These are phyloP conservation scores for Sylvia atricapilla DNA, from an alignment of 2,113 vertebrate genomes.

Conservation along the genomic window DNA sequence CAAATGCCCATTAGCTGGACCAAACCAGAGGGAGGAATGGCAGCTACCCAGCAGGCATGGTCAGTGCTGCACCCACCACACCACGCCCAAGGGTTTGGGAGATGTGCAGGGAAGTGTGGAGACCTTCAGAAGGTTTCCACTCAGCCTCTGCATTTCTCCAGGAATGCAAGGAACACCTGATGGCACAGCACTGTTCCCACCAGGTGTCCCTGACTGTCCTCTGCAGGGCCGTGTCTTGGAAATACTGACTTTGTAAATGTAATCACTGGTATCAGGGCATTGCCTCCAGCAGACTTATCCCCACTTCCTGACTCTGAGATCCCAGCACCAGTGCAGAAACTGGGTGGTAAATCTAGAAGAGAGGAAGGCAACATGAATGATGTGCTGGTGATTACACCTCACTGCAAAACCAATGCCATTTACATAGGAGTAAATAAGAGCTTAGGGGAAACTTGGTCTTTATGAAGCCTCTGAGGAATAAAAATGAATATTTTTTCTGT, in stretches of 20 bases:
- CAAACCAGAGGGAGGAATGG: not conserved
- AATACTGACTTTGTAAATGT: not conserved
- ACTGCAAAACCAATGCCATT: not conserved
- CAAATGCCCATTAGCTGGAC: not conserved
- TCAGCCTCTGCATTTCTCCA: not conserved
- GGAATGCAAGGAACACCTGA: not conserved
- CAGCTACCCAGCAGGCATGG: not conserved
- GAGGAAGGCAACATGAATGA: not conserved
- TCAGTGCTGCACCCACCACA: not conserved
- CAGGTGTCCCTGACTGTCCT: not conserved
- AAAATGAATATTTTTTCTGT: not conserved
- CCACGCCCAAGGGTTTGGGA: not conserved
- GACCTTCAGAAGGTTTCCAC: not conserved
- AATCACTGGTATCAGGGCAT: not conserved
- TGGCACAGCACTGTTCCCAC: not conserved
- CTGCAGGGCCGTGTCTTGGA: not conserved
- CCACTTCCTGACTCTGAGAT: not conserved
- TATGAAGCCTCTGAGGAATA: not conserved
- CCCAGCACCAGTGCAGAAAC: not conserved
- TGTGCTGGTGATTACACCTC: not conserved
- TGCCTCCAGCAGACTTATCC: not conserved
- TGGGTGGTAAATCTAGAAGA: not conserved
- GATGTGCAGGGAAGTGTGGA: not conserved
- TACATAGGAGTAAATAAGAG: slow-evolving; percentile 11
- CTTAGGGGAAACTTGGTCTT: not conserved